phyloP scores from a whole-genome alignment of 2,888 invertebrate genomes.

The Scelioninae gen. 2 region DNA sequence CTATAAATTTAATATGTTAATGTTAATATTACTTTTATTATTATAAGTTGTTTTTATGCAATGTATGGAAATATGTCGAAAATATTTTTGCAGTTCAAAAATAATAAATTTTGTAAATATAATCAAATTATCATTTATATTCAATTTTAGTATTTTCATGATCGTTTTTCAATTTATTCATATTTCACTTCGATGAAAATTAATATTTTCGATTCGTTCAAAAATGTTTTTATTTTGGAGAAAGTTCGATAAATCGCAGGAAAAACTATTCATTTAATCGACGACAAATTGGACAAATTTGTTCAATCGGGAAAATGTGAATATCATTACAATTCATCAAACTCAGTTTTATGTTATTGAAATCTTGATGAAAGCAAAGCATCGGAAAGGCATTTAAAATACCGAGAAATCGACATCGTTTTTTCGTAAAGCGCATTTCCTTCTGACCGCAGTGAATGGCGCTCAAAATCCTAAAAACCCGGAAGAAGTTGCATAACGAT shows the following conservation, averaged over 20 bases:
- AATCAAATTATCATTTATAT: too few species aligned
- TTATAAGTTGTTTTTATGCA: too few species aligned
- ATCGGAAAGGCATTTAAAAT: background rate
- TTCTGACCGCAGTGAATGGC: conserved; percentile 4
- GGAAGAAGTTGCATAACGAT: conserved; percentile 43
- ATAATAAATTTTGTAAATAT: too few species aligned
- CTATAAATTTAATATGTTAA: too few species aligned
- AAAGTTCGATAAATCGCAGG: conserved; percentile 15
- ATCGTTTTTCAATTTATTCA: too few species aligned
- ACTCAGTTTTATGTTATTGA: conserved; percentile 4
- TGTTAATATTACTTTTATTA: too few species aligned
- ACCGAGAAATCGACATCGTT: conserved; percentile 7
- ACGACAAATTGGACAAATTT: background rate
- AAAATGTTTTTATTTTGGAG: conserved; percentile 8
- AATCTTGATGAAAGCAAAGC: conserved; percentile 9
- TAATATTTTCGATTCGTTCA: too few species aligned
- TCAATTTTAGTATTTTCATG: too few species aligned
- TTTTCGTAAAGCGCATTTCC: conserved; percentile 28
- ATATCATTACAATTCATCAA: conserved; percentile 8
- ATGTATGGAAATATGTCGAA: too few species aligned
- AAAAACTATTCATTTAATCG: background rate
- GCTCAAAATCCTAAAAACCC: conserved; percentile 31
- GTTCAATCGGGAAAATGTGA: too few species aligned
- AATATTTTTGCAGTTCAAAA: too few species aligned
- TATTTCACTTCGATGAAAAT: too few species aligned